Conservation (phyloP, 1,140 invertebrate species). For the Varroa destructor region DNA sequence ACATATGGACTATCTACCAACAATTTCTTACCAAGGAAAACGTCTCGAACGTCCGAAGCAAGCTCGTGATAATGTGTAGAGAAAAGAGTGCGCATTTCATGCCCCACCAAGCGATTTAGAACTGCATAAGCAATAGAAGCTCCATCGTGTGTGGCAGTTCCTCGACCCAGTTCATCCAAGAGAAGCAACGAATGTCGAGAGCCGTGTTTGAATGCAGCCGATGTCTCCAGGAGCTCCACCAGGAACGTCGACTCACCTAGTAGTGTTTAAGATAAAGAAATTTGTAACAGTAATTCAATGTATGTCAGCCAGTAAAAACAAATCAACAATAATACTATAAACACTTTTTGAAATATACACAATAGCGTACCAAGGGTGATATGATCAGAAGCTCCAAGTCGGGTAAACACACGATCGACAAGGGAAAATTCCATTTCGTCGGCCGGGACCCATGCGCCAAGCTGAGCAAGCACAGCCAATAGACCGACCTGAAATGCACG, state of each 20-base stretch:
- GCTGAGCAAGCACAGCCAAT: constrained; percentile 44
- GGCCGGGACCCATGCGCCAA: constrained; percentile 51
- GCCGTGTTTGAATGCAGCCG: constrained; percentile 46
- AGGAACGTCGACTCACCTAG: constrained; percentile 44
- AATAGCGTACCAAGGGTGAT: constrained; percentile 29
- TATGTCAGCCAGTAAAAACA: not conserved
- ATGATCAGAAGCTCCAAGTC: constrained; percentile 37
- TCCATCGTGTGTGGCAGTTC: constrained; percentile 52
- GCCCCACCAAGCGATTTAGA: constrained; percentile 41
- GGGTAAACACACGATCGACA: constrained; percentile 47
- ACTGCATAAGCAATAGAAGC: constrained; percentile 50
- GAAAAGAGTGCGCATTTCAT: constrained; percentile 35
- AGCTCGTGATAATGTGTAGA: constrained; percentile 37
- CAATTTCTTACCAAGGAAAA: constrained; percentile 25
- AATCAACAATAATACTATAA: not conserved
- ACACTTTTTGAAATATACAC: not conserved
- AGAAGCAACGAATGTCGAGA: constrained; percentile 47
- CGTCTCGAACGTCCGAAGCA: constrained; percentile 21
- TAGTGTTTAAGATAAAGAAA: not conserved
- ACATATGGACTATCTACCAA: too few relatives aligned
- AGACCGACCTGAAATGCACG: constrained; percentile 42
- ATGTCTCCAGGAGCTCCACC: constrained; percentile 50
- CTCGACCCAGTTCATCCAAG: constrained; percentile 51
- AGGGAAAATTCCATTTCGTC: constrained; percentile 42
- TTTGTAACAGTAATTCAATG: not conserved